phyloP scores from a whole-genome alignment of 2,113 vertebrate genomes.

The Ageneiosus marmoratus region DNA sequence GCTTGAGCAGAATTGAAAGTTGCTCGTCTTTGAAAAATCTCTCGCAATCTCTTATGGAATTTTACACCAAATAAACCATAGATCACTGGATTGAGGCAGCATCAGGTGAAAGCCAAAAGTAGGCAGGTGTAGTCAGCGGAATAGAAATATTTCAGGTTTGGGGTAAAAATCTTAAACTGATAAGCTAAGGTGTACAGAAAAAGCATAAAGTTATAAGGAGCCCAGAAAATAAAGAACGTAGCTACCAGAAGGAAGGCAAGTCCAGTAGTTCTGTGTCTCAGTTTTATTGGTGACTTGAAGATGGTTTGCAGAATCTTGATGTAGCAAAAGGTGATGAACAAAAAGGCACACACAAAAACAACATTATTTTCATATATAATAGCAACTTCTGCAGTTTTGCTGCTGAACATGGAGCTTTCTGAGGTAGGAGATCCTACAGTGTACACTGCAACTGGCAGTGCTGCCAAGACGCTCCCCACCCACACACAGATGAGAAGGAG shows the following conservation, averaged over 20 bases:
- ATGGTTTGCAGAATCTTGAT: slow-evolving; percentile 77
- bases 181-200: slow-evolving; percentile 70
- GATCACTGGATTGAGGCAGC: slow-evolving; percentile 89
- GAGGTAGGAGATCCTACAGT: slow-evolving; percentile 28
- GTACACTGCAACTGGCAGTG: slow-evolving; percentile 74
- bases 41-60: slow-evolving; percentile 81
- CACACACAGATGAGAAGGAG: slow-evolving; percentile 69
- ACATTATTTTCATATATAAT: slow-evolving; percentile 59
- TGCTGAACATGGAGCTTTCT: slow-evolving; percentile 65
- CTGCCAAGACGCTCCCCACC: slow-evolving; percentile 72
- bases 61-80: slow-evolving; percentile 87
- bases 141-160: slow-evolving; percentile 34
- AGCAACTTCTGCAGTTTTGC: slow-evolving; percentile 41
- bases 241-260: slow-evolving; percentile 83
- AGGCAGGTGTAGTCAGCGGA: slow-evolving; percentile 76
- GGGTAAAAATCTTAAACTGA: background rate
- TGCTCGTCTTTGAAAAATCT: slow-evolving; percentile 24
- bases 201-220: slow-evolving; percentile 83
- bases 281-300: slow-evolving; percentile 69
- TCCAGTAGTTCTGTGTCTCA: slow-evolving; percentile 80
- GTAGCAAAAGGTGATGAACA: slow-evolving; percentile 80
- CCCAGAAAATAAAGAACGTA: slow-evolving; percentile 86
- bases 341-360: slow-evolving; percentile 78
- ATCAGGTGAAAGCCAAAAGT: slow-evolving; percentile 84
- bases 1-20: background rate